Evolutionary conservation across 2,113 vertebrate species (phyloP).

Genomic region (Propithecus coquereli): DNA sequence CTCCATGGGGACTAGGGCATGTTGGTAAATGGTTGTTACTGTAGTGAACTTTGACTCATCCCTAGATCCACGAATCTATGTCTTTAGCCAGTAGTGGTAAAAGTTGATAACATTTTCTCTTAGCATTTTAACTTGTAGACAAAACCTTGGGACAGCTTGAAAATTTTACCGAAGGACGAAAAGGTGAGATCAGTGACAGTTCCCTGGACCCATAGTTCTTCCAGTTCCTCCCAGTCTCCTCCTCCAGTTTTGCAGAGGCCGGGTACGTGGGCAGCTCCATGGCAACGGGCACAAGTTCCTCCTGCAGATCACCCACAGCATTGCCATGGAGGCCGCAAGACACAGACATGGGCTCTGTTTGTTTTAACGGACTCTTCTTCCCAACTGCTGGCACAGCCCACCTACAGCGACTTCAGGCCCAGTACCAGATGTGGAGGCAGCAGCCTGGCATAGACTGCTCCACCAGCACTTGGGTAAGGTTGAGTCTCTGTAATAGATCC

Average conservation of each 20-base stretch:
- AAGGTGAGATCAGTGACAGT: neutral
- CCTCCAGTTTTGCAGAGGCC: neutral
- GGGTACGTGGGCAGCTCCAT: rapidly evolving
- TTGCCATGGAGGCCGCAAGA: neutral
- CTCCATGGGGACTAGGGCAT: neutral
- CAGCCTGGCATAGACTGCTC: neutral
- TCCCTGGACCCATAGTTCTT: neutral
- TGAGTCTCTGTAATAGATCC: neutral
- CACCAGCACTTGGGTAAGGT: neutral
- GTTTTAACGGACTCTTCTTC: neutral
- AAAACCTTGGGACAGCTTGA: neutral
- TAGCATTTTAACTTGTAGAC: neutral
- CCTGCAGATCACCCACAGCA: neutral
- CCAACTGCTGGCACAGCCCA: neutral
- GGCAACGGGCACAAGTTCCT: neutral
- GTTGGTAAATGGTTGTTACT: neutral
- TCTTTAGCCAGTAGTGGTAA: neutral
- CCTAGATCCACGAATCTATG: neutral
- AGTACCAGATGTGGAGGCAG: neutral
- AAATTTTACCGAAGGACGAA: neutral
- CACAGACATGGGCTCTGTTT: neutral
- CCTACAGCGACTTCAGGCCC: rapidly evolving
- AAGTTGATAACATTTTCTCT: neutral
- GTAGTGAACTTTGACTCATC: neutral
- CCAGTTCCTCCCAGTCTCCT: neutral